Base-by-base conservation (phyloP, 2,113 vertebrate genomes). In the Chaenocephalus aceratus region DNA sequence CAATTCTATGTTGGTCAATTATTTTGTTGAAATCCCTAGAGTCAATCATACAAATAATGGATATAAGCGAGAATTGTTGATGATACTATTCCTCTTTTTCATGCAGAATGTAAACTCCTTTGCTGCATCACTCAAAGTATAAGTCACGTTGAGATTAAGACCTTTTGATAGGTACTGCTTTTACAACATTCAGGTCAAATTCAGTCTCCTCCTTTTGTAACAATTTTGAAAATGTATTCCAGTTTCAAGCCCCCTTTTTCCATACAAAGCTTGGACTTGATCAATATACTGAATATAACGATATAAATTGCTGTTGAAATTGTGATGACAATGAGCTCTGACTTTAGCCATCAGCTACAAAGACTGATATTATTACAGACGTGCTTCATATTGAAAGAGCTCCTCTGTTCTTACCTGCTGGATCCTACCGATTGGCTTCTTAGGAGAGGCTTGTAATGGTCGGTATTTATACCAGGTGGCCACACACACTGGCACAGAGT, bases 391-490 rank as follows among this genome's bases (percentile, higher is more conserved):
- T 67, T 56, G 36, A n/a, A 67, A 48, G 26, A 71, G 52, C 63
- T 74, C n/a, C 18, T 79, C 41, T 72, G 15, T 34, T 79, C 44
- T 73, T 10, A 73, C 72, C 77, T 77, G 68, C 12, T 83, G 77
- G 52, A 72, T 81, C 34, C 48, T 69, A 83, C 71, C 54, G 9
- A 83, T 70, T 88, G 85, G 80, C 73, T 73, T 68, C 26, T 54
- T 16, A 77, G 46, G n/a, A 68, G 45, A 66, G 26, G 41, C 70
- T 70, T 26, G 83, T 80, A 67, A 79, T 80, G 60, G 75, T 79
- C 80, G 81, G 88, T 86, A 86, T 88, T 73, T 74, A 75, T 77
- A 79, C 72, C 73, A 56, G 13, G 62, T 8, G 23, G 71, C 65
- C 71, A 51, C 75, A 67, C 58, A 75, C 66, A 58, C 75, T 63